phyloP scores from a whole-genome alignment of 1,140 invertebrate species.

The Lasioglossum baleicum region DNA sequence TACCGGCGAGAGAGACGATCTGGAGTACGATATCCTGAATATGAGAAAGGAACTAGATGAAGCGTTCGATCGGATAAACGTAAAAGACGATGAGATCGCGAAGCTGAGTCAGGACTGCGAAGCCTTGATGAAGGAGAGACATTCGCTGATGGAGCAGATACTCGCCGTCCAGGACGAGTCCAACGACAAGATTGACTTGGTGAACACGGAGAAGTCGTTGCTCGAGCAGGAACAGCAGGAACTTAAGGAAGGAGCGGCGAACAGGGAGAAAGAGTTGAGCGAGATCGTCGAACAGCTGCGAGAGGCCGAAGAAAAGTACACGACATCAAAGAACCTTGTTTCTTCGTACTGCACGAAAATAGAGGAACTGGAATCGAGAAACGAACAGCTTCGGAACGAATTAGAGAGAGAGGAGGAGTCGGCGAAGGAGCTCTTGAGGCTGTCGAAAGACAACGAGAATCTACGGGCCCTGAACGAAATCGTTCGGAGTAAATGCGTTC shows the following conservation, averaged over 20 bases:
- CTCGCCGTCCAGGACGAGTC: conserved; percentile 67
- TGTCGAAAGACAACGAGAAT: conserved; percentile 18
- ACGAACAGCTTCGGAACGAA: conserved; percentile 48
- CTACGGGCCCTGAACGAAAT: background rate
- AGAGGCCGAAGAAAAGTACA: conserved; percentile 77
- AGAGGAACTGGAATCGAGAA: conserved; percentile 69
- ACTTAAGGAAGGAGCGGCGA: conserved; percentile 66
- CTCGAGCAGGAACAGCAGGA: conserved; percentile 78
- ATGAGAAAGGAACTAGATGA: conserved; percentile 71
- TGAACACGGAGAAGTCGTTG: conserved; percentile 76
- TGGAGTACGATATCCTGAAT: conserved; percentile 71
- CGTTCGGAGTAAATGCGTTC: background rate
- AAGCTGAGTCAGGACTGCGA: conserved; percentile 65
- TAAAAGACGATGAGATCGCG: conserved; percentile 44
- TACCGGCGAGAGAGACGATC: conserved; percentile 64
- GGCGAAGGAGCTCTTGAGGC: background rate
- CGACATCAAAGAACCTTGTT: conserved; percentile 74
- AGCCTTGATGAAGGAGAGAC: conserved; percentile 66
- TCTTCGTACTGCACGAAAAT: conserved; percentile 73
- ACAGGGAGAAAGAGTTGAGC: conserved; percentile 45
- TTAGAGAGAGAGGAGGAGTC: conserved; percentile 54
- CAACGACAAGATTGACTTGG: conserved; percentile 73
- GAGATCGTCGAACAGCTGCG: conserved; percentile 74
- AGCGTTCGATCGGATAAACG: conserved; percentile 53
- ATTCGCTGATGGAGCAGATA: conserved; percentile 66